Percentiles rank a stretch among this genome's conserved stretches.
Conservation (phyloP, 2,113 vertebrate genomes). For the Mustela nigripes region DNA sequence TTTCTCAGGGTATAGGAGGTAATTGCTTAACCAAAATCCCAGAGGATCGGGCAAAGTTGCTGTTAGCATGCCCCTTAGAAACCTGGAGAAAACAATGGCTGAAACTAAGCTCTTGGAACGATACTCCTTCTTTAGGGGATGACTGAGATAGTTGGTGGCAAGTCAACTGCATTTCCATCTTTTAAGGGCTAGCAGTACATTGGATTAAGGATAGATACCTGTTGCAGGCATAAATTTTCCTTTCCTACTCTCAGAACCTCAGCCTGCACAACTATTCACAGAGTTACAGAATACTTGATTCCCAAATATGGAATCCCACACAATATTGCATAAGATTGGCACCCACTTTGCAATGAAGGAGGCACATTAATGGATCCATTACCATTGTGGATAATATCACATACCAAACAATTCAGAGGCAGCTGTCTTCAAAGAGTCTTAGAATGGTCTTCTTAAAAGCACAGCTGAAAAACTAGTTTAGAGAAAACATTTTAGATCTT, state of each 20-base stretch:
- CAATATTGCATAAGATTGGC: not conserved
- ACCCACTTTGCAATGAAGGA: not conserved
- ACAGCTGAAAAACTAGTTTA: not conserved
- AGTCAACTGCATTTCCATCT: not conserved
- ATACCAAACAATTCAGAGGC: not conserved
- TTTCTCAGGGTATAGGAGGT: not conserved
- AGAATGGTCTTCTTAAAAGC: not conserved
- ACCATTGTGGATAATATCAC: not conserved
- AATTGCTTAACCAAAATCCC: not conserved
- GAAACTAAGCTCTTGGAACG: not conserved
- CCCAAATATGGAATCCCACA: not conserved
- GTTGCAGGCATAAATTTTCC: not conserved
- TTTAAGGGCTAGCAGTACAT: not conserved
- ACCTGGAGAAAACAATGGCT: not conserved
- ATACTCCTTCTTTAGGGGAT: not conserved
- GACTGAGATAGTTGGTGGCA: not conserved
- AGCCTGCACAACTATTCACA: not conserved
- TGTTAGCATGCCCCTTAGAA: not conserved
- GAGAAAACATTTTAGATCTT: not conserved
- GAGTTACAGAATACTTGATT: not conserved
- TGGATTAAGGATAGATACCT: not conserved
- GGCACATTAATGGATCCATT: not conserved
- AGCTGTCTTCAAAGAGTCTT: not conserved
- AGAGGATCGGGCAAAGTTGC: not conserved
- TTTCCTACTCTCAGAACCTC: not conserved